Conservation (phyloP, 1,140 invertebrate genomes). For the Drosophila jambulina region DNA sequence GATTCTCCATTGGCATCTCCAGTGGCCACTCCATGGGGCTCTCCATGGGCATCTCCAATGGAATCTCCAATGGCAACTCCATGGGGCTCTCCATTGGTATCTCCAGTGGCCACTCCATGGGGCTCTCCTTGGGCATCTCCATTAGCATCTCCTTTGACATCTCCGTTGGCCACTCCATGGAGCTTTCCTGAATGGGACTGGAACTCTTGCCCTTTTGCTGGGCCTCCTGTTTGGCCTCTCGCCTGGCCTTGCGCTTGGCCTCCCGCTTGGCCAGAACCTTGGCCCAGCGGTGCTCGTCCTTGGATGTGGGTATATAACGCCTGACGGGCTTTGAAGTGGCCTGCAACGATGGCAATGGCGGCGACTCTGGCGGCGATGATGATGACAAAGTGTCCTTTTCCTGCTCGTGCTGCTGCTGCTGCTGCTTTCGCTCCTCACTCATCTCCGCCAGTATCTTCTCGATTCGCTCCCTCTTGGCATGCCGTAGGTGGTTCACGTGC, state of each 20-base stretch:
- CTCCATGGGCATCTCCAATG: no score
- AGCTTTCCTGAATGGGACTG: neutral
- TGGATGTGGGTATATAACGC: slow-evolving; percentile 64
- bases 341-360: no score
- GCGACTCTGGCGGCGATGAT: neutral
- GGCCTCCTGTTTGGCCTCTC: neutral
- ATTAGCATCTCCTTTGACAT: no score
- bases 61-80: no score
- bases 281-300: slow-evolving; percentile 56
- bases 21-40: no score
- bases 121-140: no score
- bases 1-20: no score
- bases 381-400: neutral
- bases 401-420: neutral
- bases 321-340: neutral
- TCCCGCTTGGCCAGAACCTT: neutral
- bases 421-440: slow-evolving; percentile 12
- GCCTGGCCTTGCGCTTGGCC: neutral
- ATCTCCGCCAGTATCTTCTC: slow-evolving; percentile 60
- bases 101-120: no score
- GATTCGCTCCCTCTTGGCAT: slow-evolving; percentile 47
- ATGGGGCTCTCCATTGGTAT: no score
- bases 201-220: no score
- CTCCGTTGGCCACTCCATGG: no score
- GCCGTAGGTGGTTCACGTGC: slow-evolving; percentile 30